phyloP scores from a whole-genome alignment of 2,888 invertebrate genomes.

The Dryocosmus kuriphilus region DNA sequence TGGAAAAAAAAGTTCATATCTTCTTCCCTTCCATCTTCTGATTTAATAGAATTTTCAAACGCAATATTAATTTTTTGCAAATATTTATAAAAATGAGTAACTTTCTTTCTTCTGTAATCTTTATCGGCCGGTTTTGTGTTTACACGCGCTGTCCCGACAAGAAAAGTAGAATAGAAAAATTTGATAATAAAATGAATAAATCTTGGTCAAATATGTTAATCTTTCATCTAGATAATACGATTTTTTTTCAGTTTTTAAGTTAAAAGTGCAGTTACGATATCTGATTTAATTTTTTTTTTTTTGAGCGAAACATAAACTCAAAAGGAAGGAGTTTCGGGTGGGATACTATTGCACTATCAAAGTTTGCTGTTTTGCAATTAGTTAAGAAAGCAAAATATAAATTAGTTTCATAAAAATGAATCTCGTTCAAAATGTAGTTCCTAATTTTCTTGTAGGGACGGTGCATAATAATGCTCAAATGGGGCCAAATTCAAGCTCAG shows the following conservation, averaged over 20 bases:
- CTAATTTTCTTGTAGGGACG: no score
- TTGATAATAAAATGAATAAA: not conserved
- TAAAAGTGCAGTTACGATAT: not conserved
- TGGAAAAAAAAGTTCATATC: no score
- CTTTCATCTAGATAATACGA: not conserved
- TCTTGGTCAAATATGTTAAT: not conserved
- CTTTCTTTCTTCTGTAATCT: not conserved
- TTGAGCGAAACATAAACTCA: slow-evolving; percentile 16
- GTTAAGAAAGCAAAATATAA: no score
- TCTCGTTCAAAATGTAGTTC: no score
- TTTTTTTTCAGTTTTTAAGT: not conserved
- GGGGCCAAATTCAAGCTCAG: slow-evolving; percentile 14
- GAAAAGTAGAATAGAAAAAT: not conserved
- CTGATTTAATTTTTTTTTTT: not conserved
- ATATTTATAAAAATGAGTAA: not conserved
- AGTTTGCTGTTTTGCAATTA: no score
- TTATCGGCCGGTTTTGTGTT: not conserved
- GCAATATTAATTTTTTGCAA: no score
- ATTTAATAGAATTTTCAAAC: not conserved
- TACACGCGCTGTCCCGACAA: not conserved
- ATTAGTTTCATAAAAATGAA: no score
- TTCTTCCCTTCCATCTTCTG: not conserved
- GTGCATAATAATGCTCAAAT: slow-evolving; percentile 19
- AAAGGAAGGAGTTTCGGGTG: slow-evolving; percentile 25
- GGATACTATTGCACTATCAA: slow-evolving; percentile 39